phyloP scores from a whole-genome alignment of 2,797 vertebrate species.

The Eulemur coronatus region DNA sequence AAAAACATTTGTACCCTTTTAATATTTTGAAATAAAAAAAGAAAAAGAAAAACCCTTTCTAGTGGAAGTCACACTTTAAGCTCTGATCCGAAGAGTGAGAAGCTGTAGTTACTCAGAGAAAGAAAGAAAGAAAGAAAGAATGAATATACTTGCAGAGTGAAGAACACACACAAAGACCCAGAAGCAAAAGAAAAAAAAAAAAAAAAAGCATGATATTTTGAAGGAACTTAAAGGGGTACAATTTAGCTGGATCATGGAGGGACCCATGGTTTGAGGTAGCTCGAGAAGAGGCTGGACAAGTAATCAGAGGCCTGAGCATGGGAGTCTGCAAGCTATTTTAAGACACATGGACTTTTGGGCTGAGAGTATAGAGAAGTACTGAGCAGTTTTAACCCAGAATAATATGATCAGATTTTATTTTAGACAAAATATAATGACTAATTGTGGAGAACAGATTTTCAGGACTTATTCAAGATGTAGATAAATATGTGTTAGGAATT shows the following conservation, averaged over 20 bases:
- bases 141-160: not conserved
- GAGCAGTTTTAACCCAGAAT: not conserved
- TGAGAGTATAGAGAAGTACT: not conserved
- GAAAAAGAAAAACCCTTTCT: not conserved
- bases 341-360: not conserved
- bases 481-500: not conserved
- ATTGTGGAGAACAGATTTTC: not conserved
- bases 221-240: not conserved
- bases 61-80: not conserved
- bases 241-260: not conserved
- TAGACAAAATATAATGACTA: not conserved
- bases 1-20: no score
- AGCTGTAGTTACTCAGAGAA: not conserved
- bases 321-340: not conserved
- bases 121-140: not conserved
- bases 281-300: not conserved
- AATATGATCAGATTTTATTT: conserved; percentile 28
- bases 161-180: not conserved
- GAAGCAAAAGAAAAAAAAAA: not conserved
- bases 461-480: not conserved
- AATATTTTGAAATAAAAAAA: no score
- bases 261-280: not conserved
- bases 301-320: not conserved
- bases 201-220: not conserved
- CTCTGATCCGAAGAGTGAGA: not conserved